Percentiles rank a stretch among this genome's conserved stretches.
Evolutionary conservation across 2,113 vertebrate genomes (phyloP).

Genomic region (Hipposideros armiger): DNA sequence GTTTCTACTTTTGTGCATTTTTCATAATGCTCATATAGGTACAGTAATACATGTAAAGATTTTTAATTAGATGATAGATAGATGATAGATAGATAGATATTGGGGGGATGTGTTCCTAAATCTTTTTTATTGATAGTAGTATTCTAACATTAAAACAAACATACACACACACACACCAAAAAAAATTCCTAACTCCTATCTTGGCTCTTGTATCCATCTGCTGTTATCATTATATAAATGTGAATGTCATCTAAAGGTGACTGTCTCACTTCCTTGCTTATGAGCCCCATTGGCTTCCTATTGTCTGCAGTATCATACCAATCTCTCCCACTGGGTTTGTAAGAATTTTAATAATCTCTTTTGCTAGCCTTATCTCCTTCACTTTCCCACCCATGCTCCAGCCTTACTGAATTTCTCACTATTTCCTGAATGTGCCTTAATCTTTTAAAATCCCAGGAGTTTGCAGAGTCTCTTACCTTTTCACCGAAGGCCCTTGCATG

Average conservation of each 20-base stretch:
- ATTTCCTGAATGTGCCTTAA: not conserved
- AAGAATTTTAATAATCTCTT: not conserved
- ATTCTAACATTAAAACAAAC: not conserved
- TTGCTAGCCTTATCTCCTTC: not conserved
- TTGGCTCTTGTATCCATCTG: not conserved
- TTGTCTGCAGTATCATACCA: fast-evolving
- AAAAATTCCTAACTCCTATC: not conserved
- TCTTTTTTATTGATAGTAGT: not conserved
- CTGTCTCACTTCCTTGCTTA: too few relatives aligned
- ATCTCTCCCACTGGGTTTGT: fast-evolving
- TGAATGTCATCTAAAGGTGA: not conserved
- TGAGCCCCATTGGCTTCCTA: not conserved
- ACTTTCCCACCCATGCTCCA: fast-evolving
- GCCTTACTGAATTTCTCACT: not conserved
- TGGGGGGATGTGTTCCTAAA: not conserved
- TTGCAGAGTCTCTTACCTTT: not conserved
- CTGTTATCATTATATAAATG: not conserved
- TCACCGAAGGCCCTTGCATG: too few relatives aligned
- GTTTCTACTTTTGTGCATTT: not conserved
- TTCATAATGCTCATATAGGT: not conserved
- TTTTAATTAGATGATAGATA: not conserved
- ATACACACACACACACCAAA: not conserved
- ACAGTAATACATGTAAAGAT: not conserved
- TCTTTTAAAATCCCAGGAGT: not conserved
- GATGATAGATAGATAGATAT: too few relatives aligned